Evolutionary conservation across 2,888 invertebrate species (phyloP).

Genomic region (Mystacides longicornis): DNA sequence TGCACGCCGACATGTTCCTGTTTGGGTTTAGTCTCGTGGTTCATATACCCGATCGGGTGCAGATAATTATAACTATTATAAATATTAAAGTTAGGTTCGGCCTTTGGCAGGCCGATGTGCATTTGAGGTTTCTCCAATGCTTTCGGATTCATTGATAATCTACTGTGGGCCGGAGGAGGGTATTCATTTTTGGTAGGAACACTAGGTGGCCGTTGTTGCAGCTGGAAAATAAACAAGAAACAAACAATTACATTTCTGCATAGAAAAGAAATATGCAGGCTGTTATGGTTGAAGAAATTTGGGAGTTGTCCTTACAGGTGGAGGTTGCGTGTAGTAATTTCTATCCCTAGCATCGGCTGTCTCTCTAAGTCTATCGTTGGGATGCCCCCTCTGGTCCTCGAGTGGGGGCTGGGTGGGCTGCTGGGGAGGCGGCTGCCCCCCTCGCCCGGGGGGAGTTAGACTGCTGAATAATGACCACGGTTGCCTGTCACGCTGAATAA

Average conservation of each 20-base stretch:
- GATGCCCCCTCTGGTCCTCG: constrained; percentile 15
- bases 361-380: constrained; percentile 18
- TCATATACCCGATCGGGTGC: constrained; percentile 34
- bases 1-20: constrained; percentile 38
- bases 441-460: constrained; percentile 42
- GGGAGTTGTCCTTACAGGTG: constrained; percentile 15
- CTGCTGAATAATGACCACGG: constrained; percentile 51
- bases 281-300: background rate
- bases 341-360: constrained; percentile 15
- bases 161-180: constrained; percentile 41
- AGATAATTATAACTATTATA: constrained; percentile 59
- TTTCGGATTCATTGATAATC: constrained; percentile 31
- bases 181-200: constrained; percentile 39
- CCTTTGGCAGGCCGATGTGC: constrained; percentile 44
- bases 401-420: background rate
- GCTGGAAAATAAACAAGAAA: constrained; percentile 4
- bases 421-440: constrained; percentile 4
- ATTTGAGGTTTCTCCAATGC: constrained; percentile 31
- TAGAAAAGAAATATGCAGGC: background rate
- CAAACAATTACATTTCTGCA: background rate
- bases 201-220: constrained; percentile 34
- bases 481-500: constrained; percentile 43
- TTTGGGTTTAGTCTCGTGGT: constrained; percentile 56
- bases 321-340: constrained; percentile 17
- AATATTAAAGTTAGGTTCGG: constrained; percentile 60